phyloP scores from a whole-genome alignment of 1,140 invertebrate species.

The Monochamus saltuarius region DNA sequence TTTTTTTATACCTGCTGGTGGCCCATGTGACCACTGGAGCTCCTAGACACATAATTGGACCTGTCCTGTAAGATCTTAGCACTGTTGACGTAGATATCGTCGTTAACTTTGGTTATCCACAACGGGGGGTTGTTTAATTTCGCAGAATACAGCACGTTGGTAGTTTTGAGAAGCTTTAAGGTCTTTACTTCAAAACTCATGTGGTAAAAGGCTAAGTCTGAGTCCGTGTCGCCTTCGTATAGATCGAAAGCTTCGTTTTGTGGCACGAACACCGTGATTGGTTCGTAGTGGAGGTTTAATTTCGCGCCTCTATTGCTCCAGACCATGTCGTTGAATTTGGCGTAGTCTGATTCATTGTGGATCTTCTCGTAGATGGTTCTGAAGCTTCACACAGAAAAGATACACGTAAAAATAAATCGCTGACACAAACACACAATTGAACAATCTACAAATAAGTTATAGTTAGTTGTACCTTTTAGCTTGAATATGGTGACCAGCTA shows the following conservation, averaged over 20 bases:
- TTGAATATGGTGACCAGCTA: too few species aligned
- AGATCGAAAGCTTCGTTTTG: constrained; percentile 73
- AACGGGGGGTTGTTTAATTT: constrained; percentile 69
- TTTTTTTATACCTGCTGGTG: constrained; percentile 38
- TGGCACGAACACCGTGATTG: constrained; percentile 73
- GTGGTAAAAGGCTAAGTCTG: constrained; percentile 69
- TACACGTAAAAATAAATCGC: too few species aligned
- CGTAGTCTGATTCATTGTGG: constrained; percentile 14
- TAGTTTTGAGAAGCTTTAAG: constrained; percentile 60
- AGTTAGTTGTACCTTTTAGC: too few species aligned
- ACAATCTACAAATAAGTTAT: too few species aligned
- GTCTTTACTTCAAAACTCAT: constrained; percentile 26
- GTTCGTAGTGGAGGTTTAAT: constrained; percentile 60
- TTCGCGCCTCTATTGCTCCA: constrained; percentile 17
- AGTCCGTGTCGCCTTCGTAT: constrained; percentile 48
- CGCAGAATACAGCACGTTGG: constrained; percentile 55
- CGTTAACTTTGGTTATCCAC: constrained; percentile 67
- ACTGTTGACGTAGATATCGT: constrained; percentile 77
- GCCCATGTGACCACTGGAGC: constrained; percentile 11
- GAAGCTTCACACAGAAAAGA: not conserved
- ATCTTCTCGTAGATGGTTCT: constrained; percentile 23
- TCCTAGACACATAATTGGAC: constrained; percentile 62
- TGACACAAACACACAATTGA: too few species aligned
- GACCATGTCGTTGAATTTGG: constrained; percentile 24
- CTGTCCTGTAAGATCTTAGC: constrained; percentile 66